These are phyloP conservation scores for Cavia porcellus DNA, from an alignment of 2,113 vertebrate species.

Conservation along the genomic window DNA sequence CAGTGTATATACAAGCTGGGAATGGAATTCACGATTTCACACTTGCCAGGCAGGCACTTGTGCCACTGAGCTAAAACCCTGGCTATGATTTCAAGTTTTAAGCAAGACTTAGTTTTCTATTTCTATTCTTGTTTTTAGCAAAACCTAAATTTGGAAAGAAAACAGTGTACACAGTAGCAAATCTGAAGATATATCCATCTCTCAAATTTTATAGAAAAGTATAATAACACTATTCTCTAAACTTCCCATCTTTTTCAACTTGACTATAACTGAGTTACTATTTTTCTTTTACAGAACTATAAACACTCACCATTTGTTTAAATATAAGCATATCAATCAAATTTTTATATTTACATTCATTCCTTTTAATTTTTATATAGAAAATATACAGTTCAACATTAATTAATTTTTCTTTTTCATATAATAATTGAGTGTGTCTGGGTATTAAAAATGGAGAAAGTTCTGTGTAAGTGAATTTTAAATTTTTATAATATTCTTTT, in stretches of 20 bases:
- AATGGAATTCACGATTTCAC: no score
- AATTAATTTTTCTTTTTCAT: slow-evolving; percentile 1
- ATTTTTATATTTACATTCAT: neutral
- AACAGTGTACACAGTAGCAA: neutral
- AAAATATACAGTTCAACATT: neutral
- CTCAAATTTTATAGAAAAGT: neutral
- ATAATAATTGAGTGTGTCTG: neutral
- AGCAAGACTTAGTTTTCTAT: neutral
- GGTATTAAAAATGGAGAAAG: neutral
- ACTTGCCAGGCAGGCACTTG: no score
- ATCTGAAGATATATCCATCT: neutral
- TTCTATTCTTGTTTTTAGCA: neutral
- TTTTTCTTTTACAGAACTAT: neutral
- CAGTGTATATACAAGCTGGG: neutral
- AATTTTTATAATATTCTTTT: slow-evolving; percentile 19
- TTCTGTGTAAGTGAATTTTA: neutral
- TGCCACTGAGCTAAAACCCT: no score
- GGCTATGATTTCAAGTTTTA: neutral
- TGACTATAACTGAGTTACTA: neutral
- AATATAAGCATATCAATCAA: neutral
- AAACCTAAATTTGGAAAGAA: neutral
- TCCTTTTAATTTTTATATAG: neutral
- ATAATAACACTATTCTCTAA: neutral
- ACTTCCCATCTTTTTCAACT: neutral
- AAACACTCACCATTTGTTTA: neutral